Conservation (phyloP, 2,888 invertebrate genomes). For the Aporophyla lueneburgensis region DNA sequence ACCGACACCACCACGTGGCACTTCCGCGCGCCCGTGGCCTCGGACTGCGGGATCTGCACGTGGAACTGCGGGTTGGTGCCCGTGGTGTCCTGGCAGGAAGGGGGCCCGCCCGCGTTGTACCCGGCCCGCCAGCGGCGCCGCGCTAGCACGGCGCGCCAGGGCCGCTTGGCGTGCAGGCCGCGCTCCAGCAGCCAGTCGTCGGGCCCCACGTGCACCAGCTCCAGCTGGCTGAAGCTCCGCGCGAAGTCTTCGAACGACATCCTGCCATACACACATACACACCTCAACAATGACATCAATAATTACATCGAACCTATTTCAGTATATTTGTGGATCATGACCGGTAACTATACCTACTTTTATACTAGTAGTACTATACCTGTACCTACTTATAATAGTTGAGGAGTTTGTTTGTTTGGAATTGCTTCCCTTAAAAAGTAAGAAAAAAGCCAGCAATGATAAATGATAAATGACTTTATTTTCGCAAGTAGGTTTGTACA, state of each 20-base stretch:
- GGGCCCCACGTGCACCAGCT: slow-evolving; percentile 94
- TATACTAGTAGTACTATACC: no score
- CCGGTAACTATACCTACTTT: no score
- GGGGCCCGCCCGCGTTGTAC: slow-evolving; percentile 94
- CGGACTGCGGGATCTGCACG: slow-evolving; percentile 92
- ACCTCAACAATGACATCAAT: neutral
- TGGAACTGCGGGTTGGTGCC: slow-evolving; percentile 94
- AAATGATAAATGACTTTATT: no score
- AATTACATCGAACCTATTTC: no score
- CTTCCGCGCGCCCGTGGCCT: slow-evolving; percentile 85
- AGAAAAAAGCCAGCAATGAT: no score
- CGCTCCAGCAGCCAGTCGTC: slow-evolving; percentile 94
- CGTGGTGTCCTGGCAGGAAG: slow-evolving; percentile 91
- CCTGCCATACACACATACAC: slow-evolving; percentile 81
- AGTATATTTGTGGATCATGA: no score
- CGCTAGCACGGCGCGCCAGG: slow-evolving; percentile 93
- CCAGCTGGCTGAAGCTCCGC: slow-evolving; percentile 92
- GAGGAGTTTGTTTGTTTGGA: no score
- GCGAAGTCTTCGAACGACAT: slow-evolving; percentile 94
- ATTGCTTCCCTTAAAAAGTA: no score
- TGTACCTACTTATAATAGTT: no score
- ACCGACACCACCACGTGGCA: slow-evolving; percentile 94
- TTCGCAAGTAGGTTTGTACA: no score
- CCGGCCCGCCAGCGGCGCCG: slow-evolving; percentile 92
- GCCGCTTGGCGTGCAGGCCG: slow-evolving; percentile 92